Base-by-base conservation (phyloP, 2,113 vertebrate genomes). In the Rhea pennata region DNA sequence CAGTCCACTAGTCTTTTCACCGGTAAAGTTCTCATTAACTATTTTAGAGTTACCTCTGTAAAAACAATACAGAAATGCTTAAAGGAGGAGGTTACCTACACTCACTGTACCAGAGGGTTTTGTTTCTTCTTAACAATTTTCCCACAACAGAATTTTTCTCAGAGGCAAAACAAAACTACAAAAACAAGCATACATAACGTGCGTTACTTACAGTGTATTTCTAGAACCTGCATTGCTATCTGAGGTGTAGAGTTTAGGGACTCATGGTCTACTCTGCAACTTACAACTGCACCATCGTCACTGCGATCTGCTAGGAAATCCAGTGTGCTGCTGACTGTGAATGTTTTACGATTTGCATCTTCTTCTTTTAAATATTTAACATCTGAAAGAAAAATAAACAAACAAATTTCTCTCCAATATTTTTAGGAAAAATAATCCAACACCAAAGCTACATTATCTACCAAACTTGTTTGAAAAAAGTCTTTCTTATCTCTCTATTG, bases 161-260 rank as follows among this genome's bases (percentile, higher is more conserved):
- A n/a, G 77, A 91, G 81, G 76, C 15, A 79, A 88, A 87, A 50
- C 33, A 84, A 48, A 78, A 48, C 42, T 9, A 40, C 24, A 78
- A 77, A 92, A 86, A 62, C 36, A 87, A 92, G 22, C 20, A 82
- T n/a, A 86, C n/a, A 58, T 61, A 90, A 87, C 0, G 0, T 36
- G 16, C 40, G 15, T 80, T 98, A 99, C 99, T 99, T 98, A 99
- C 99, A 99, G 97, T 99, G 99, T 97, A 99, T 99, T 98, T 99
- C 99, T 98, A 99, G 98, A 95, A 99, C 98, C 97, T 99, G 99
- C 51, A 98, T 99, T 93, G 99, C 99, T 98, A 99, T 98, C 97
- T 99, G 99, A 58, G 99, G 99, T 83, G 98, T 98, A 44, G 98
- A 98, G 39, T 98, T 98, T 95, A 99, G 98, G 39, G 99, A 98